Evolutionary conservation across 2,113 vertebrate species (phyloP).

Genomic region (Perca flavescens): DNA sequence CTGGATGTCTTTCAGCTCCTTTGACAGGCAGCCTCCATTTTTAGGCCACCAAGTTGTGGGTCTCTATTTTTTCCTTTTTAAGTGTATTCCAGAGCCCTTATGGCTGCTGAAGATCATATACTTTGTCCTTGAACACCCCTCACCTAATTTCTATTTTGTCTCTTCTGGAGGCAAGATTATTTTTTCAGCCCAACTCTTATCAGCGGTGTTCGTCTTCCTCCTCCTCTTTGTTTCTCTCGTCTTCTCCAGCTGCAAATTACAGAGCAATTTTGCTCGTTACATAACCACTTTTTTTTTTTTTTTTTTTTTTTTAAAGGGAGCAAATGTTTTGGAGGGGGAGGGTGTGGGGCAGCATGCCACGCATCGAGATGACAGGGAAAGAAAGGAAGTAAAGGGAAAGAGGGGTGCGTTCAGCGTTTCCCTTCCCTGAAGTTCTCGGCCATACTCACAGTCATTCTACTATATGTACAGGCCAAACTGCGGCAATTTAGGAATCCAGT

Average conservation of each 20-base stretch:
- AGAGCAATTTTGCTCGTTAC: conserved; percentile 74
- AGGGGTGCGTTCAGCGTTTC: conserved; percentile 32
- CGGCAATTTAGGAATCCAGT: conserved; percentile 8
- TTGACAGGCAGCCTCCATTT: background rate
- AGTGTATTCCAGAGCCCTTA: conserved; percentile 32
- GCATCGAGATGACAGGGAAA: conserved; percentile 59
- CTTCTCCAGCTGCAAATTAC: conserved; percentile 67
- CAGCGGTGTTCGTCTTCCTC: conserved; percentile 22
- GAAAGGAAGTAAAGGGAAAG: conserved; percentile 49
- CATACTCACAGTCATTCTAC: conserved; percentile 5
- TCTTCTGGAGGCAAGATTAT: background rate
- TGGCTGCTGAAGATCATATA: conserved; percentile 9
- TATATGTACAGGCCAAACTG: conserved; percentile 19
- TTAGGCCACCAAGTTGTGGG: background rate
- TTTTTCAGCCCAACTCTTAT: conserved; percentile 58
- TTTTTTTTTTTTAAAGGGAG: conserved; percentile 64
- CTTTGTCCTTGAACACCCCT: background rate
- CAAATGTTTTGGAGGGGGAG: conserved; percentile 83
- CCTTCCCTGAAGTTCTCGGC: background rate
- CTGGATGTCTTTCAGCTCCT: background rate
- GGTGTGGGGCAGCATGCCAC: conserved; percentile 53
- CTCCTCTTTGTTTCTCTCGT: conserved; percentile 22
- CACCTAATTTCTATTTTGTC: background rate
- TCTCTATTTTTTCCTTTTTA: background rate
- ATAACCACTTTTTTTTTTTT: conserved; percentile 71